Percentiles rank a stretch among this genome's conserved stretches.
Conservation (phyloP, 2,888 invertebrate genomes). For the Leptopilina syphax region DNA sequence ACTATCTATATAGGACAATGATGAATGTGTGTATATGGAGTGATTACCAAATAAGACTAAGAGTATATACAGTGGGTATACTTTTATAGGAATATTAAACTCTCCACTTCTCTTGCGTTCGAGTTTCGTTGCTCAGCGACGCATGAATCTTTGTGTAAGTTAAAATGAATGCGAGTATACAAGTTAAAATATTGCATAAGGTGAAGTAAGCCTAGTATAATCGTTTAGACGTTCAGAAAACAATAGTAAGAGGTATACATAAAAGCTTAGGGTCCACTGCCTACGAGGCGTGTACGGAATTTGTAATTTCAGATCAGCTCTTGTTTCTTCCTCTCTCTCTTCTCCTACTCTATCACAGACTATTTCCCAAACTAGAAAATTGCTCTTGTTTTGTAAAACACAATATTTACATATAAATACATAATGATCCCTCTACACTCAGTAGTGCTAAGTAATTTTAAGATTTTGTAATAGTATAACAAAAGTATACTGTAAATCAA, state of each 20-base stretch:
- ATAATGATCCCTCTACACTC: too few species aligned
- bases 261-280: slow-evolving; percentile 51
- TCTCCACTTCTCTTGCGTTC: not conserved
- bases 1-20: too few species aligned
- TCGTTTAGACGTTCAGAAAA: slow-evolving; percentile 60
- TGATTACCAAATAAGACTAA: slow-evolving; percentile 25
- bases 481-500: slow-evolving; percentile 1
- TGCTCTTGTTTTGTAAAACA: slow-evolving; percentile 10
- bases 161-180: slow-evolving; percentile 31
- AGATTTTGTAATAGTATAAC: not conserved
- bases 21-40: not conserved
- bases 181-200: slow-evolving; percentile 43
- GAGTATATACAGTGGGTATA: too few species aligned
- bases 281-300: slow-evolving; percentile 58
- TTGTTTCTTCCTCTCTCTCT: too few species aligned
- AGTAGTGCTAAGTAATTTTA: not conserved
- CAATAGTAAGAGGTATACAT: slow-evolving; percentile 61
- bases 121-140: slow-evolving; percentile 21
- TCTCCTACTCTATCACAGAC: not conserved
- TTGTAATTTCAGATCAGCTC: slow-evolving; percentile 54
- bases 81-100: not conserved
- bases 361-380: slow-evolving; percentile 22
- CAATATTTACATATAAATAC: slow-evolving; percentile 14
- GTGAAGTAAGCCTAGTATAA: slow-evolving; percentile 53
- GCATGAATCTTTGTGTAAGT: slow-evolving; percentile 25